Evolutionary conservation across 2,888 invertebrate genomes (phyloP).

Genomic region (Falcaria lacertinaria): DNA sequence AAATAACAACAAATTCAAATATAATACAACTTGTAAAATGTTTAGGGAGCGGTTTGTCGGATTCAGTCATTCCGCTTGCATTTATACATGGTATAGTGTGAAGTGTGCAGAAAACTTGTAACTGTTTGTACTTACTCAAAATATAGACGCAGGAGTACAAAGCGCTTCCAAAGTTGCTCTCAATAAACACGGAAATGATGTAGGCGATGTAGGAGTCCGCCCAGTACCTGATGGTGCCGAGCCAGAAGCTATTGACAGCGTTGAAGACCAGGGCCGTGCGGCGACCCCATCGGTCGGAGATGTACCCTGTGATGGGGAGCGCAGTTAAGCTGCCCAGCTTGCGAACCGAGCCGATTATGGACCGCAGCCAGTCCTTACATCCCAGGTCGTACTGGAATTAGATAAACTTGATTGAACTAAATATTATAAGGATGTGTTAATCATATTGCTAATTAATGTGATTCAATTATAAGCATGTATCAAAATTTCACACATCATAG

Average conservation of each 20-base stretch:
- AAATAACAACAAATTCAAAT: too few species aligned
- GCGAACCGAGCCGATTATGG: constrained; percentile 85
- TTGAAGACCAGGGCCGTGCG: constrained; percentile 78
- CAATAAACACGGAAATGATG: constrained; percentile 83
- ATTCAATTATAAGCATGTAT: too few species aligned
- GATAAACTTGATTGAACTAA: too few species aligned
- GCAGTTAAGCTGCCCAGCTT: constrained; percentile 84
- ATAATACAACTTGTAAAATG: too few species aligned
- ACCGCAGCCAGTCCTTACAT: constrained; percentile 84
- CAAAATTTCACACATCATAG: constrained; percentile 30
- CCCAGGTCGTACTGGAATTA: constrained; percentile 77
- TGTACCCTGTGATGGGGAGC: constrained; percentile 83
- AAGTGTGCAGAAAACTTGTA: too few species aligned
- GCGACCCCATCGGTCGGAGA: constrained; percentile 87
- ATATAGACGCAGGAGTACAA: constrained; percentile 85
- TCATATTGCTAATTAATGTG: too few species aligned
- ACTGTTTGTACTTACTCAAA: constrained; percentile 76
- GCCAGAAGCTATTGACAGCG: constrained; percentile 77
- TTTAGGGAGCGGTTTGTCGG: too few species aligned
- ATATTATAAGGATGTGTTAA: too few species aligned
- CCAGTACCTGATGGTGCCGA: constrained; percentile 6
- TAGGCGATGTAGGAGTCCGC: constrained; percentile 84
- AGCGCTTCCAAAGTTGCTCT: constrained; percentile 83
- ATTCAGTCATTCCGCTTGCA: too few species aligned
- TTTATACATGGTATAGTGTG: too few species aligned